Conservation (phyloP, 2,797 vertebrate genomes). For the Diplodus puntazzo region DNA sequence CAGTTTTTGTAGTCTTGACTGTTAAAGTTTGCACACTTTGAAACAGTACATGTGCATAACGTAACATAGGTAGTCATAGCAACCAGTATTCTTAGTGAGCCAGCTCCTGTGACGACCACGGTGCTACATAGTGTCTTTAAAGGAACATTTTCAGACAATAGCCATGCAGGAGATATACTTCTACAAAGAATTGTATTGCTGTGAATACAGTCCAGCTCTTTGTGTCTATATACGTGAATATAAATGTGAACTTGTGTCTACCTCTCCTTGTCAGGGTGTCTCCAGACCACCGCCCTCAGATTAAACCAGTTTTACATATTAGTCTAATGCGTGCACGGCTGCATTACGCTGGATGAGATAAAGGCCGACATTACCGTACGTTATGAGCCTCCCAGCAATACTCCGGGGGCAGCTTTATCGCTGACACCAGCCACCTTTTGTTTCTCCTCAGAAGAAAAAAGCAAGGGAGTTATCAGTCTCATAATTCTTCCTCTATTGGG, state of each 20-base stretch:
- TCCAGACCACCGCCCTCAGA: constrained; percentile 15
- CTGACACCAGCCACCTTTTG: constrained; percentile 68
- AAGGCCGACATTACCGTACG: constrained; percentile 30
- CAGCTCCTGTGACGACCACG: constrained; percentile 14
- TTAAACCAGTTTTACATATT: constrained; percentile 28
- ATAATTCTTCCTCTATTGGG: constrained; percentile 65
- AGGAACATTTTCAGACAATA: constrained; percentile 13
- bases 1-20: background rate
- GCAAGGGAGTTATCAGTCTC: constrained; percentile 59
- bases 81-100: background rate
- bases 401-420: constrained; percentile 65
- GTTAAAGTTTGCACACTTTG: background rate
- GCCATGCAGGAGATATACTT: background rate
- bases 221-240: constrained; percentile 14
- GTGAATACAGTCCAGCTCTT: background rate
- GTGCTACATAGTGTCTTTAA: background rate
- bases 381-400: constrained; percentile 48
- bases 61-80: background rate
- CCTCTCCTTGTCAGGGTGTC: constrained; percentile 15
- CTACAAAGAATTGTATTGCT: background rate
- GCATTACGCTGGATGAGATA: constrained; percentile 49
- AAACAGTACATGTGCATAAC: background rate
- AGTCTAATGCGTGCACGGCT: constrained; percentile 28
- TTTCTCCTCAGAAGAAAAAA: constrained; percentile 58
- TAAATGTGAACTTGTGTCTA: background rate